A percentile compares a stretch with the other conserved stretches of the same genome.
Conservation (phyloP, 2,888 invertebrate species). For the Antheraea yamamai region DNA sequence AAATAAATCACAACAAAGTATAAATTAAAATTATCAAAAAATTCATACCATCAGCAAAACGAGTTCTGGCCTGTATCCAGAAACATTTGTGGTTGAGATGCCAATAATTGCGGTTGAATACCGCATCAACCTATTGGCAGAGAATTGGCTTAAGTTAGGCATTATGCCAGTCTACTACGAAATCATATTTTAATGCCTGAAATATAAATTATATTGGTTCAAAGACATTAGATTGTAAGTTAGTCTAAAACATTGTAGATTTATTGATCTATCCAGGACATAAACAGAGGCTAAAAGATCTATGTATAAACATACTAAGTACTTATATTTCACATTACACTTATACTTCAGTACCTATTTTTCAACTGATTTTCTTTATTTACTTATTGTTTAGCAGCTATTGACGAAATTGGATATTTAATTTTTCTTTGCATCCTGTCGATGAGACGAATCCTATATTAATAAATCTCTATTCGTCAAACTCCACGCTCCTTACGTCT, state of each 20-base stretch:
- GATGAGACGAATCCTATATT: too few relatives aligned
- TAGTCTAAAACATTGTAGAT: background rate
- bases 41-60: constrained; percentile 21
- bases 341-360: too few relatives aligned
- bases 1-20: background rate
- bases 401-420: too few relatives aligned
- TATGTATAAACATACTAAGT: too few relatives aligned
- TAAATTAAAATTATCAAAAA: constrained; percentile 1
- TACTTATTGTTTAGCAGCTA: too few relatives aligned
- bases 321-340: too few relatives aligned
- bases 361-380: too few relatives aligned
- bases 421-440: too few relatives aligned
- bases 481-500: too few relatives aligned
- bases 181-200: constrained; percentile 26
- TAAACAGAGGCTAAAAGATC: background rate
- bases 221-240: background rate
- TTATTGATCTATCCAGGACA: background rate
- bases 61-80: constrained; percentile 49
- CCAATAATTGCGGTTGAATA: constrained; percentile 51
- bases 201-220: background rate
- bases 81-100: constrained; percentile 42
- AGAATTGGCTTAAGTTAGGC: constrained; percentile 50
- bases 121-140: constrained; percentile 52
- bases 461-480: too few relatives aligned
- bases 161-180: constrained; percentile 45